phyloP scores from a whole-genome alignment of 1,140 invertebrate genomes.

The Ceratosolen fusciceps region DNA sequence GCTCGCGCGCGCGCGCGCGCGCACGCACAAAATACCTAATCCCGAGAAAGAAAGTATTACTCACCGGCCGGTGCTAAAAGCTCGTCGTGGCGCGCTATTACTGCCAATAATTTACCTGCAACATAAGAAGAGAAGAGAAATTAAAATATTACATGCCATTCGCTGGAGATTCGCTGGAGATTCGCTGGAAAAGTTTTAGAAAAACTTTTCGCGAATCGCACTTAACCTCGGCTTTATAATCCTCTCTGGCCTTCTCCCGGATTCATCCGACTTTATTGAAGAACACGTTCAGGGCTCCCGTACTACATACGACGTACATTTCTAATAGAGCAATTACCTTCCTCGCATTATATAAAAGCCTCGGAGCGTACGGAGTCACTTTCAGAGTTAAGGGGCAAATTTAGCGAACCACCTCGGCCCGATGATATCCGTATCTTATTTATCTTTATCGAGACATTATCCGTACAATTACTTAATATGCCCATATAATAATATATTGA shows the following conservation, averaged over 20 bases:
- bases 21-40: not conserved
- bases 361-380: not conserved
- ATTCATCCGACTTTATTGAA: not conserved
- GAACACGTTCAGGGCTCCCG: not conserved
- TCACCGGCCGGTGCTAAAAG: not conserved
- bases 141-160: not conserved
- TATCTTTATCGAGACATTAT: not conserved
- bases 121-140: conserved; percentile 6
- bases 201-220: not conserved
- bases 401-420: not conserved
- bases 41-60: conserved; percentile 21
- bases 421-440: not conserved
- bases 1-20: no score
- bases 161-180: not conserved
- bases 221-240: not conserved
- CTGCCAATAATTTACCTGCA: conserved; percentile 29
- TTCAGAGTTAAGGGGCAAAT: not conserved
- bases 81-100: not conserved
- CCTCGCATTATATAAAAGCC: not conserved
- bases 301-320: no score
- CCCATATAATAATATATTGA: not conserved
- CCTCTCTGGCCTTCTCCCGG: not conserved
- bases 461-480: not conserved
- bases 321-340: not conserved
- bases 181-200: no score